Evolutionary conservation across 2,888 invertebrate genomes (phyloP).

Genomic region (Fragum fragum): DNA sequence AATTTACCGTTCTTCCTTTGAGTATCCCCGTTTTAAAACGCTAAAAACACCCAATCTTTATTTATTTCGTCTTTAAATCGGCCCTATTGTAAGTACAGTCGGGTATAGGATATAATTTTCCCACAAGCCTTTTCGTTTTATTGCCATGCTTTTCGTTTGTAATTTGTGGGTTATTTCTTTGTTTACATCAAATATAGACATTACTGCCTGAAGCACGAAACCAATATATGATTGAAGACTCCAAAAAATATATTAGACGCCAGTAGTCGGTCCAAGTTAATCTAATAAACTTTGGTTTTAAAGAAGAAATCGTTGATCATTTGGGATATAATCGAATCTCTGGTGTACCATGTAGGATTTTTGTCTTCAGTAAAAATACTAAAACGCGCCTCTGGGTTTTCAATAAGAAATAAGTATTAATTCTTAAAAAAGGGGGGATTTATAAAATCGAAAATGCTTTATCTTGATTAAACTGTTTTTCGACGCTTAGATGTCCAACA

Average conservation of each 20-base stretch:
- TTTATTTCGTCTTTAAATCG: no score
- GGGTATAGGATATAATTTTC: background rate
- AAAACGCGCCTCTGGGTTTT: no score
- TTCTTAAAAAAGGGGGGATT: no score
- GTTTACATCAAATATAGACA: background rate
- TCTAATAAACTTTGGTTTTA: background rate
- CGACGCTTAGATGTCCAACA: no score
- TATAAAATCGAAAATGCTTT: no score
- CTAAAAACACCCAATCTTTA: no score
- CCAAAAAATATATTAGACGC: background rate
- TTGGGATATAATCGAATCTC: constrained; percentile 1
- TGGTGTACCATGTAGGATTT: background rate
- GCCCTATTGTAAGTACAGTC: no score
- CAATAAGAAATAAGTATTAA: no score
- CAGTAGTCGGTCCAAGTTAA: background rate
- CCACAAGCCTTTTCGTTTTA: background rate
- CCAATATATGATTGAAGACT: background rate
- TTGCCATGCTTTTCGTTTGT: background rate
- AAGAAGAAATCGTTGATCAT: background rate
- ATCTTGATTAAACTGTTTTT: no score
- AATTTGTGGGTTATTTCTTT: background rate
- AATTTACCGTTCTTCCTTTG: no score
- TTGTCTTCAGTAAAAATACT: background rate
- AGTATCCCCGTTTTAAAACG: no score
- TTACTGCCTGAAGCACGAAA: background rate